Base-by-base conservation (phyloP, 2,888 invertebrate species). In the Mesorhabditis belari region DNA sequence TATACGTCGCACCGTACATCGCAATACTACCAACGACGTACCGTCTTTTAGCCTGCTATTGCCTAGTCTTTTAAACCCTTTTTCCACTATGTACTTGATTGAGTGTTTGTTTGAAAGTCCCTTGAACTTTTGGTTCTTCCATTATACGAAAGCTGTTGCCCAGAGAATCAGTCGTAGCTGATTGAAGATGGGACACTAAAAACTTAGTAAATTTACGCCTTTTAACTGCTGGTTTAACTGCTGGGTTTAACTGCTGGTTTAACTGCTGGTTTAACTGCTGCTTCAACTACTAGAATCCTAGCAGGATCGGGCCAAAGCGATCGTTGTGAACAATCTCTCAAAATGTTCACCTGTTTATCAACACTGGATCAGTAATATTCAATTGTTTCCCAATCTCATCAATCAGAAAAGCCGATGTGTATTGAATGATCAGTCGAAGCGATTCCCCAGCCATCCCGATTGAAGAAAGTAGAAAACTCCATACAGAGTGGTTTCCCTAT, bases 391-490 rank as follows among this genome's bases (percentile, higher is more conserved):
- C n/a, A n/a, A 35, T 35, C n/a, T 35, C 44, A n/a, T 35, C 44
- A n/a, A 35, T 60, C 26, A 67, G 19, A 26, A 55, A 65, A 0
- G 52, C 49, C 0, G 65, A 61, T 12, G 65, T n/a, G 17, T 64
- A 44, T 19, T 64, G 63, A 23, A 63, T 58, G 4, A 64, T 53
- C 3, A 57, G 57, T 21, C 61, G 57, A 19, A 66, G 49, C 0
- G 60, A 54, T 5, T 77, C 77, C n/a, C 65, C 49, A 2, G 66
- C 59, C 54, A 69, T 63, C n/a, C n/a, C 6, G 75, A 73, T 55
- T 77, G 77, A n/a, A 77, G 63, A 24, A 77, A 55, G 53, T 77
- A 77, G 17, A 73, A 54, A 3, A 73, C 27, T 3, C 77, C 77
- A 44, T 75, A 64, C 19, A 77, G 60, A 9, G 73, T 71, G 49